Percentiles rank a stretch among this genome's conserved stretches.
Evolutionary conservation across 1,140 invertebrate genomes (phyloP).

Genomic region (Caenorhabditis elegans): DNA sequence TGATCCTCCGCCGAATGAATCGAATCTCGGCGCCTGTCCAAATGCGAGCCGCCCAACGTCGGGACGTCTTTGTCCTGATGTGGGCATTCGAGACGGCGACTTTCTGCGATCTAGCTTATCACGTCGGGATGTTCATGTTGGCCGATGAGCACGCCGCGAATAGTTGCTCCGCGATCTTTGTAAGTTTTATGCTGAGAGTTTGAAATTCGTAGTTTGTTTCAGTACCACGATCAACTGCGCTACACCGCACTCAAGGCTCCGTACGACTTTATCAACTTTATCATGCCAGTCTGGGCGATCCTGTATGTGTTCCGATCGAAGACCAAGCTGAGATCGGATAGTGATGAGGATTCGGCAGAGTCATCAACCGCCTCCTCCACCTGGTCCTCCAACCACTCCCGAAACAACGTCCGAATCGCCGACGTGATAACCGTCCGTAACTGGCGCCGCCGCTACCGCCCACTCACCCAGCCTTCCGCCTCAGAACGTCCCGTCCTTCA

Average conservation of each 20-base stretch:
- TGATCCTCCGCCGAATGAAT: conserved; percentile 37
- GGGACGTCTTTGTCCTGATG: not conserved
- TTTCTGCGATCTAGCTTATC: conserved; percentile 33
- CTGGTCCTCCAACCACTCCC: not conserved
- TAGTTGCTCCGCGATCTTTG: conserved; percentile 45
- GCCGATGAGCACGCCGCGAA: conserved; percentile 33
- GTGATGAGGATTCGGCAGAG: not conserved
- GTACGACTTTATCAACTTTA: conserved; percentile 44
- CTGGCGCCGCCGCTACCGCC: conserved; percentile 35
- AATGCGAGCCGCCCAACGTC: not conserved
- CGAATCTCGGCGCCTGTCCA: conserved; percentile 31
- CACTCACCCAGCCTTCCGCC: conserved; percentile 21
- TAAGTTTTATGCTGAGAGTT: not conserved
- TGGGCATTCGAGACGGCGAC: not conserved
- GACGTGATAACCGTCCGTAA: conserved; percentile 34
- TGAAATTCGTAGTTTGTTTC: not conserved
- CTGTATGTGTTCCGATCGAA: conserved; percentile 44
- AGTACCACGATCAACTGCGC: conserved; percentile 40
- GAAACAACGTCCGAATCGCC: conserved; percentile 22
- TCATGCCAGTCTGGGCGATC: conserved; percentile 47
- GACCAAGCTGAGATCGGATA: not conserved
- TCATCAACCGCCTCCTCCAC: not conserved
- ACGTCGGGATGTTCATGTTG: conserved; percentile 41
- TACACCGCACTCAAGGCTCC: conserved; percentile 40
- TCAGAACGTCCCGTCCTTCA: conserved; percentile 22